Evolutionary conservation across 2,888 invertebrate genomes (phyloP), one percentile per base, ranked within the genome.

Genomic region (Portevinia maculata): DNA sequence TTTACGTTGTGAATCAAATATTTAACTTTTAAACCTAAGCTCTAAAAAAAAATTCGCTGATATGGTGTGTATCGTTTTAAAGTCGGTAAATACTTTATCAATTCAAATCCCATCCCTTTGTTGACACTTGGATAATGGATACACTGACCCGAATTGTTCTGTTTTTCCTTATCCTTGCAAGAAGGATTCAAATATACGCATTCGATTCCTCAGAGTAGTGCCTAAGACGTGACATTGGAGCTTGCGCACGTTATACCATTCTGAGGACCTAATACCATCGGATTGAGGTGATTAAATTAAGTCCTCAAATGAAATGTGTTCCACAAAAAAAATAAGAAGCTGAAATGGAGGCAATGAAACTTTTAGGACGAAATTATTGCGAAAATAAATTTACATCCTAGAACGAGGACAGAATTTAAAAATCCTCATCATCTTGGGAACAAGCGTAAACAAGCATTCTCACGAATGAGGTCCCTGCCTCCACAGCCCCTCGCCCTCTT

Each of bases 361-460:
- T 67, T 46, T 34, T 32, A 17, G 57, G 37, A 28, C n/a, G 17
- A 69, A 69, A 57, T 69, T 44, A 67, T 55, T 67, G 46, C 34
- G 57, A 37, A 69, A 55, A 57, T 32, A 48, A 69, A 57, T 17
- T 69, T 37, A 69, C 28, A 24, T 37, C 67, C 55, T 46, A 11
- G 48, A 46, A 69, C 57, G 46, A 28, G 46, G 28, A 28, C 48
- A 69, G 69, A 69, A 57, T 57, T 57, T 57, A 37, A 57, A 69
- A 69, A 57, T 57, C 5, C 17, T 46, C 46, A 28, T 69, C 34
- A 67, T 24, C 53, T 30, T 30, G 6, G 30, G n/a, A n/a, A n/a
- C 30, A 39, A 52, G 28, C 39, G 50, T 50, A 37, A 52, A 17
- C 41, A 53, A 53, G 39, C 30, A 19, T 37, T 32, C 37, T 21